Conservation (phyloP, 1,140 invertebrate genomes). For the Druon quercuslanigerum region DNA sequence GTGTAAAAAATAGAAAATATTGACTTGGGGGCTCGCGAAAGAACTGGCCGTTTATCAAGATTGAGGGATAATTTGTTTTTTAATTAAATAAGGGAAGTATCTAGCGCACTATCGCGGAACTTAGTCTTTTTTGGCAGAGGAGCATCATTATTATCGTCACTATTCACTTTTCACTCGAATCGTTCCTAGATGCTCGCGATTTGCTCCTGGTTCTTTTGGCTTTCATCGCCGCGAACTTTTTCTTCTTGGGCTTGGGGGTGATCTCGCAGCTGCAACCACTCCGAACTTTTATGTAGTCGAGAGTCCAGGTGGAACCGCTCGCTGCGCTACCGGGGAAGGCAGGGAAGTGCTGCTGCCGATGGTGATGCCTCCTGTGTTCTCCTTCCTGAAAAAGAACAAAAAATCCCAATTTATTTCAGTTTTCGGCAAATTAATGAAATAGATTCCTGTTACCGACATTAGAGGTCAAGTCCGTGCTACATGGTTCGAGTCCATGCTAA, state of each 20-base stretch:
- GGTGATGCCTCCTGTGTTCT: conserved; percentile 68
- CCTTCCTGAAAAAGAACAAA: conserved; percentile 50
- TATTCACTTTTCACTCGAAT: conserved; percentile 22
- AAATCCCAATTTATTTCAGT: conserved; percentile 9
- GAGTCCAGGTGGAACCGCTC: conserved; percentile 78
- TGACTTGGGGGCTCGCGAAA: not conserved
- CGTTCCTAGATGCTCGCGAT: conserved; percentile 48
- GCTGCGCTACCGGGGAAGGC: conserved; percentile 72
- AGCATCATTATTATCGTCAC: not conserved
- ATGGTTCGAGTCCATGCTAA: too few species aligned
- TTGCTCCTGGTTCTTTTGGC: conserved; percentile 65
- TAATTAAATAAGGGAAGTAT: not conserved
- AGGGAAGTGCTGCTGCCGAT: conserved; percentile 75
- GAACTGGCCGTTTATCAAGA: conserved; percentile 41
- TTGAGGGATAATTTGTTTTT: not conserved
- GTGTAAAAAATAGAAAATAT: not conserved
- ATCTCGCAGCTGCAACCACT: conserved; percentile 90
- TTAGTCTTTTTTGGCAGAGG: conserved; percentile 13
- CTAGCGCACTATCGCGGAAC: conserved; percentile 23
- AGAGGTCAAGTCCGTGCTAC: too few species aligned
- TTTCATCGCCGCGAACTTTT: conserved; percentile 59
- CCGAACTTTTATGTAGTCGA: conserved; percentile 89
- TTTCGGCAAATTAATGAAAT: not conserved
- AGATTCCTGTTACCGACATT: not conserved
- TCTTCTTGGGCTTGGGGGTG: conserved; percentile 72